A percentile compares a stretch with the other conserved stretches of the same genome.
Evolutionary conservation across 1,140 invertebrate genomes (phyloP).

Genomic region (Heliconius nattereri): DNA sequence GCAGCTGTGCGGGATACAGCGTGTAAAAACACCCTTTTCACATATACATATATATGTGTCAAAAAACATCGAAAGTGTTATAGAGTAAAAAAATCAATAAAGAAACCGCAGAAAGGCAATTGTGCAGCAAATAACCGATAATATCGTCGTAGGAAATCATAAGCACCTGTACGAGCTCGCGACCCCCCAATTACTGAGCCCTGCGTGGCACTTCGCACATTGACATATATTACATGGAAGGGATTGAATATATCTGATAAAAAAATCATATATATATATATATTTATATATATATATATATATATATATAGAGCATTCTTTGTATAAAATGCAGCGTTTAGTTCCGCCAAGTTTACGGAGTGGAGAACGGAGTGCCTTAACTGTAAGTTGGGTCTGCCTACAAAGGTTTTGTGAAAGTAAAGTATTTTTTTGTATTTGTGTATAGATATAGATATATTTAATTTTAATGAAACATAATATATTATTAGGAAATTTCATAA

Average conservation of each 20-base stretch:
- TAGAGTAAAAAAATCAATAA: slow-evolving; percentile 1
- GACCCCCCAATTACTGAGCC: slow-evolving; percentile 62
- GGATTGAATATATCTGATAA: not conserved
- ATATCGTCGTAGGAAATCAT: slow-evolving; percentile 40
- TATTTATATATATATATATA: not conserved
- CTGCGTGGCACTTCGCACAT: slow-evolving; percentile 47
- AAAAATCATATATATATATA: not conserved
- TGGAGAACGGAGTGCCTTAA: too few relatives aligned
- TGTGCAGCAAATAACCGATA: slow-evolving; percentile 38
- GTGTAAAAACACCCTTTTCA: not conserved
- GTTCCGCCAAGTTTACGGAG: too few relatives aligned
- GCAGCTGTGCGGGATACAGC: too few relatives aligned
- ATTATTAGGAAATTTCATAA: too few relatives aligned
- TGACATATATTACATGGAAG: not conserved
- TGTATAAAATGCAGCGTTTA: too few relatives aligned
- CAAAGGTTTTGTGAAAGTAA: too few relatives aligned
- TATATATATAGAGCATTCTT: too few relatives aligned
- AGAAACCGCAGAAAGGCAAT: slow-evolving; percentile 19
- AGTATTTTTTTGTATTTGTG: too few relatives aligned
- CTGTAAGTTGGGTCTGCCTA: too few relatives aligned
- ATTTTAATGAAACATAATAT: too few relatives aligned
- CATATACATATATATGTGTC: not conserved
- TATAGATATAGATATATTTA: too few relatives aligned
- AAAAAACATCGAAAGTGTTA: not conserved
- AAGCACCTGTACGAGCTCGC: slow-evolving; percentile 41